These are phyloP conservation scores for Camponotus vicinus DNA, from an alignment of 1,140 invertebrate genomes.

Conservation along the genomic window DNA sequence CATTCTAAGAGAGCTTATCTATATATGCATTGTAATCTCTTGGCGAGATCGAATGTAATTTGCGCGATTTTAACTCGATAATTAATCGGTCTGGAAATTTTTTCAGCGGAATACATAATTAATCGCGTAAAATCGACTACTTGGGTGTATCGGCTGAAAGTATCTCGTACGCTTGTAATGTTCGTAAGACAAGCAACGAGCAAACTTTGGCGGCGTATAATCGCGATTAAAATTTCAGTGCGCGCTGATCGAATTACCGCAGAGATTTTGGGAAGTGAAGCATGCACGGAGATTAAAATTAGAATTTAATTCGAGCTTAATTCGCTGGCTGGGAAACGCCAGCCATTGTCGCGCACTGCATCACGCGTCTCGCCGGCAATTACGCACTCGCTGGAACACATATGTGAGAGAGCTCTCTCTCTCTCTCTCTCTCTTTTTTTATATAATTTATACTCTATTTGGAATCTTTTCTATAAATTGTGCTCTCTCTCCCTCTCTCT, in stretches of 20 bases:
- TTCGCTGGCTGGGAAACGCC: constrained; percentile 9
- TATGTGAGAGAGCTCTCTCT: neutral
- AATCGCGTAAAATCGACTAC: neutral
- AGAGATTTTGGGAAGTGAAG: constrained; percentile 47
- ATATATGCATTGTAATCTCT: neutral
- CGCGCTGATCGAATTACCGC: constrained; percentile 26
- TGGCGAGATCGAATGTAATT: neutral
- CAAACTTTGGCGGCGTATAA: constrained; percentile 21
- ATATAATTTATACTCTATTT: constrained; percentile 38
- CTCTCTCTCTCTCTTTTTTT: neutral
- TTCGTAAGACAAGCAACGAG: constrained; percentile 2
- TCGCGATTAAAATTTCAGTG: constrained; percentile 44
- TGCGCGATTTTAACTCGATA: neutral
- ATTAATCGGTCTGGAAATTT: neutral
- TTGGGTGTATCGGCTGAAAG: neutral
- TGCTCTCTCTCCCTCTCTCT: neutral
- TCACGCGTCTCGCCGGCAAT: constrained; percentile 33
- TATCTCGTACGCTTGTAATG: no score
- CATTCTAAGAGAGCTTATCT: neutral
- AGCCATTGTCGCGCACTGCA: neutral
- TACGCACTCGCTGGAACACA: neutral
- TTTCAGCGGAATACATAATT: neutral
- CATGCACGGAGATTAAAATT: constrained; percentile 49
- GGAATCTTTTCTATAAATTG: constrained; percentile 23
- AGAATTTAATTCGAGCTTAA: constrained; percentile 50